These are phyloP conservation scores for Diachasmimorpha longicaudata DNA, from an alignment of 1,140 invertebrate species.

Conservation along the genomic window DNA sequence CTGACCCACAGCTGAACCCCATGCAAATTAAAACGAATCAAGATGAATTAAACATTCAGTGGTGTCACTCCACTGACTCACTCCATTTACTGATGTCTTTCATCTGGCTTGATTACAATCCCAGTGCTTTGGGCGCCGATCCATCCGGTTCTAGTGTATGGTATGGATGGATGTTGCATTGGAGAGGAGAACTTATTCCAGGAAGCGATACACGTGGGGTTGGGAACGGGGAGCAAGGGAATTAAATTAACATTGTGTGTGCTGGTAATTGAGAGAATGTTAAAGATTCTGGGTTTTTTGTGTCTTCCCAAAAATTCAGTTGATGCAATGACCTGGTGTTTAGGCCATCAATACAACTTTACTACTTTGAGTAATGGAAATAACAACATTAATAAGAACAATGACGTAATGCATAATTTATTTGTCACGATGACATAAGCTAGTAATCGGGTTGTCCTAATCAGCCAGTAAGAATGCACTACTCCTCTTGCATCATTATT, in stretches of 20 bases:
- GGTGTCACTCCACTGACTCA: not conserved
- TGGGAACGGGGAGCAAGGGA: no score
- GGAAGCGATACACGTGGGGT: no score
- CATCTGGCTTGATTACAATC: constrained; percentile 15
- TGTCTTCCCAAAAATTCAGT: no score
- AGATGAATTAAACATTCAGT: constrained; percentile 2
- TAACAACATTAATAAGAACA: not conserved
- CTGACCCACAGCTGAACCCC: not conserved
- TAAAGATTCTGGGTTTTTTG: no score
- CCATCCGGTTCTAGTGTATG: no score
- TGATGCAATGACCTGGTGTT: no score
- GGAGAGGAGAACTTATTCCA: no score
- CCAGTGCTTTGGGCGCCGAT: not conserved
- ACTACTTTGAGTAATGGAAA: not conserved
- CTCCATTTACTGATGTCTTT: not conserved
- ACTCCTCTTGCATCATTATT: not conserved
- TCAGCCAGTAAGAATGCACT: not conserved
- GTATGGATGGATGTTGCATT: no score
- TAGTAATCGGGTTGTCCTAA: not conserved
- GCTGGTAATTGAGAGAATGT: no score
- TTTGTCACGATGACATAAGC: not conserved
- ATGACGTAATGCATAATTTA: constrained; percentile 2
- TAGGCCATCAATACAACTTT: no score
- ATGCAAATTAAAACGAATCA: constrained; percentile 22
- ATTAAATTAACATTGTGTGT: no score